Percentiles rank a stretch among this genome's conserved stretches.
phyloP scores from a whole-genome alignment of 2,888 invertebrate species.

The Lamellibrachia satsuma region DNA sequence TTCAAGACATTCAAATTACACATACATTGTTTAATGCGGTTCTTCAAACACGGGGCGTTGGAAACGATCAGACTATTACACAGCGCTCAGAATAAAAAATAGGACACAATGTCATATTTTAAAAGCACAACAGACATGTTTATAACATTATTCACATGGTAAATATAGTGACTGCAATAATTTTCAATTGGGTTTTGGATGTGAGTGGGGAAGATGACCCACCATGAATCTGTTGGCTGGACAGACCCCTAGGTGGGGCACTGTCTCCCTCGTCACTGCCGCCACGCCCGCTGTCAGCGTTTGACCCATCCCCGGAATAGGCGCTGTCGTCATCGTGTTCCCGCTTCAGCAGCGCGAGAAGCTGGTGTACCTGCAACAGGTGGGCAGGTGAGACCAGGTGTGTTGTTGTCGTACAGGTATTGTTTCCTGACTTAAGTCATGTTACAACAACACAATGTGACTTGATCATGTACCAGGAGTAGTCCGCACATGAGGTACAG shows the following conservation, averaged over 20 bases:
- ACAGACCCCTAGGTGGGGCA: neutral
- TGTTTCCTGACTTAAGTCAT: neutral
- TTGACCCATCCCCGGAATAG: slow-evolving; percentile 2
- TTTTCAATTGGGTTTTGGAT: no score
- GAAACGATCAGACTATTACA: no score
- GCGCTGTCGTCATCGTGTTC: slow-evolving; percentile 18
- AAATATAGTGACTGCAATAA: no score
- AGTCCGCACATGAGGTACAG: neutral
- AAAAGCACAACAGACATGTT: no score
- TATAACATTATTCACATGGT: no score
- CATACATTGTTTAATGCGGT: no score
- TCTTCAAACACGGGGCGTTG: no score
- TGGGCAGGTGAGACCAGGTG: neutral
- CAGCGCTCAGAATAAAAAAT: no score
- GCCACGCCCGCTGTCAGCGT: slow-evolving; percentile 20
- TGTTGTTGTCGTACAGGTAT: neutral
- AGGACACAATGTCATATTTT: no score
- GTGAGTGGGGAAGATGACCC: neutral
- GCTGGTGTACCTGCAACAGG: slow-evolving; percentile 20
- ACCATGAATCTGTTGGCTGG: neutral
- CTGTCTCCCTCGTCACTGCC: slow-evolving; percentile 21
- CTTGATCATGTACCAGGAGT: neutral
- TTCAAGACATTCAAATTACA: no score
- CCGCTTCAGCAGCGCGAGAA: slow-evolving; percentile 19
- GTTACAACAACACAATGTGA: neutral